A percentile compares a stretch with the other conserved stretches of the same genome.
Evolutionary conservation across 2,113 vertebrate species (phyloP).

Genomic region (Salvelinus namaycush): DNA sequence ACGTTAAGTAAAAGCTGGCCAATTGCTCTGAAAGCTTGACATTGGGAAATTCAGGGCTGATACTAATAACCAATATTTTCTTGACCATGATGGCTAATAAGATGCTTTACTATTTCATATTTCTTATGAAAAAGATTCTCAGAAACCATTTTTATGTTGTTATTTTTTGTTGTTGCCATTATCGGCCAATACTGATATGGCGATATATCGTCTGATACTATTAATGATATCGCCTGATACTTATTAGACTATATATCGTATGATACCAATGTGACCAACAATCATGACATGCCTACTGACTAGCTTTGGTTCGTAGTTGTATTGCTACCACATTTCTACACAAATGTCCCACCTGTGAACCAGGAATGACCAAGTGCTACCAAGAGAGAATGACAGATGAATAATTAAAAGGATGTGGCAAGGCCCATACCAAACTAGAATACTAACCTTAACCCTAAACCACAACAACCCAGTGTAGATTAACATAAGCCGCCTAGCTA

Average conservation of each 20-base stretch:
- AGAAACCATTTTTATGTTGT: too few species aligned
- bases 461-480: background rate
- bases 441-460: background rate
- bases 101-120: too few species aligned
- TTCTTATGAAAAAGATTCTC: too few species aligned
- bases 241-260: too few species aligned
- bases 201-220: too few species aligned
- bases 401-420: background rate
- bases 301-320: too few species aligned
- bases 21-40: background rate
- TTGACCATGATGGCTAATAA: background rate
- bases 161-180: too few species aligned
- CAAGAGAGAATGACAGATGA: background rate
- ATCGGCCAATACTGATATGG: too few species aligned
- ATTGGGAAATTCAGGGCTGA: background rate
- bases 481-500: background rate
- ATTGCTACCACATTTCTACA: background rate
- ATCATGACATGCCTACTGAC: too few species aligned
- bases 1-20: background rate
- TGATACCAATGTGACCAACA: too few species aligned
- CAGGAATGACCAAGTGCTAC: background rate
- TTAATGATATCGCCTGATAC: too few species aligned
- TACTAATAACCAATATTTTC: background rate
- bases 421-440: background rate
- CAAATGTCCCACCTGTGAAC: background rate